These are phyloP conservation scores for Scrobipalpa costella DNA, from an alignment of 2,888 invertebrate species.

Conservation along the genomic window DNA sequence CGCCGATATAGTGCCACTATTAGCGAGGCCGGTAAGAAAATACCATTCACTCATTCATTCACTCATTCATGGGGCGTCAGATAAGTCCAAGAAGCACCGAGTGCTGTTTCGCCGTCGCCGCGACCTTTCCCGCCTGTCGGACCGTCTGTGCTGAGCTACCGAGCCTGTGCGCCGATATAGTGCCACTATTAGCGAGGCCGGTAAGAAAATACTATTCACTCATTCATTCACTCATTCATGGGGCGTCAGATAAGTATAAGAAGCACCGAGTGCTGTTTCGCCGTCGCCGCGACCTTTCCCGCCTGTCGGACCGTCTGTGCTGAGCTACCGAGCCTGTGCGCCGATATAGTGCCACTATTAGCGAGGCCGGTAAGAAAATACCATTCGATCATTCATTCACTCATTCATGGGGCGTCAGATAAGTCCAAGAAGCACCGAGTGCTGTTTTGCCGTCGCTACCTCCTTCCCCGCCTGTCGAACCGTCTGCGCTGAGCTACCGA, in stretches of 20 bases:
- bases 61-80: too few species aligned
- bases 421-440: too few species aligned
- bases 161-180: conserved; percentile 89
- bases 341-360: conserved; percentile 82
- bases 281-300: conserved; percentile 97
- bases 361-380: conserved; percentile 50
- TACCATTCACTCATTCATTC: too few species aligned
- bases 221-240: too few species aligned
- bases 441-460: conserved; percentile 97
- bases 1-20: conserved; percentile 82
- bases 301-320: conserved; percentile 94
- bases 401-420: too few species aligned
- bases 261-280: conserved; percentile 94
- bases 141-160: conserved; percentile 93
- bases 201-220: too few species aligned
- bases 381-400: too few species aligned
- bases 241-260: too few species aligned
- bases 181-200: conserved; percentile 59
- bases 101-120: conserved; percentile 97
- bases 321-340: conserved; percentile 91
- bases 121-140: conserved; percentile 94
- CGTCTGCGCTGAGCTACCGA: conserved; percentile 92
- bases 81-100: too few species aligned
- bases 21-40: conserved; percentile 52
- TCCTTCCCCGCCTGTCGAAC: conserved; percentile 95